Evolutionary conservation across 2,797 vertebrate genomes (phyloP), one percentile per base, ranked within the genome.

Genomic region (Ceryle rudis): DNA sequence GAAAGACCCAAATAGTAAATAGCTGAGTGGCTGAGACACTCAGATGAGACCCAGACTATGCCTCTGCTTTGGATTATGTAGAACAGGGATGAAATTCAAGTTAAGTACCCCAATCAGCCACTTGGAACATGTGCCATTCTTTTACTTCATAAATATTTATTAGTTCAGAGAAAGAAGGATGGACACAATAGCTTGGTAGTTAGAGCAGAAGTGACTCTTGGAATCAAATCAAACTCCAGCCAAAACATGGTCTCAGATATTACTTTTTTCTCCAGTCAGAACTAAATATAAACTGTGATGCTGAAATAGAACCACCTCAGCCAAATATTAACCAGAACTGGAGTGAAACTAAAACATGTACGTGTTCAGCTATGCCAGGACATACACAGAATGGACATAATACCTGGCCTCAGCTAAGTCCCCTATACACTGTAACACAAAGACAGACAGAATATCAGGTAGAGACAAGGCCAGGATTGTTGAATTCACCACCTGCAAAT

Each of bases 71-170:
- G 70, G 54, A 51, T 55, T 55, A 39, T 25, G 29, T 20, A 79
- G 20, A 65, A 57, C 7, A 35, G 44, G 61, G 35, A 73, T 67
- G 66, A 73, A 33, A 73, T 66, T 60, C 51, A 72, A 93, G 60
- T 29, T 62, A 58, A 90, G 15, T 46, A 41, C n/a, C 11, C 41
- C 37, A 28, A 74, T 35, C 65, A 64, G 57, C 26, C 33, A 23
- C 37, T 6, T 15, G 75, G 44, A 37, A 83, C 49, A 75, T 22
- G 10, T 77, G 47, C 42, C 70, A 85, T 7, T 62, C 39, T 85
- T 92, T 46, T 15, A 77, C 35, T 64, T 71, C 19, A 75, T 78
- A 77, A 81, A 90, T 81, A 93, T 74, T 71, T 86, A 69, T 58
- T n/a, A 46, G 29, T 31, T 65, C 37, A 78, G 52, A 61, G 65